A percentile compares a stretch with the other conserved stretches of the same genome.
Evolutionary conservation across 2,888 invertebrate species (phyloP).

Genomic region (Rhyacophila evoluta): DNA sequence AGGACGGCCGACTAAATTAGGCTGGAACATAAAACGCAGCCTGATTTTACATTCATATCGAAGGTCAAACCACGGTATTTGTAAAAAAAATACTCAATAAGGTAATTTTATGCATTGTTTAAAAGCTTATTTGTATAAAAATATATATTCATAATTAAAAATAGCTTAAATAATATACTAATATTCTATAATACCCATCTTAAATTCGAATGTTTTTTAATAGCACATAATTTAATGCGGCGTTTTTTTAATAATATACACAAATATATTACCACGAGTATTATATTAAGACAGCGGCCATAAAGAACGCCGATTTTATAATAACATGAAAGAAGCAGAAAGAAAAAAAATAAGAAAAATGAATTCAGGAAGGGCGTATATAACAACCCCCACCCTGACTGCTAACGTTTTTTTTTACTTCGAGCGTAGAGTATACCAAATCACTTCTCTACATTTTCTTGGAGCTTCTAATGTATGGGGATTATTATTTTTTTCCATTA

Average conservation of each 20-base stretch:
- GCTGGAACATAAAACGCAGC: too few species aligned
- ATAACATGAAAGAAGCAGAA: conserved; percentile 15
- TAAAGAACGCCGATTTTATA: conserved; percentile 22
- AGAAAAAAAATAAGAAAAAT: conserved; percentile 9
- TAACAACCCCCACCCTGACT: background rate
- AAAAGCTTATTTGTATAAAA: too few species aligned
- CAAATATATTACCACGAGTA: conserved; percentile 11
- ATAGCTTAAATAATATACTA: too few species aligned
- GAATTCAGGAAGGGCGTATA: conserved; percentile 14
- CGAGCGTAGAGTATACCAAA: background rate
- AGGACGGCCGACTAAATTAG: too few species aligned
- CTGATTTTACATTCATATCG: too few species aligned
- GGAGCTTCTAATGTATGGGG: conserved; percentile 21
- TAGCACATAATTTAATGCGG: background rate
- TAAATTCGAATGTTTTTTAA: background rate
- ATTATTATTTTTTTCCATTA: conserved; percentile 24
- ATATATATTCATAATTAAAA: too few species aligned
- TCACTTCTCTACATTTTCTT: conserved; percentile 18
- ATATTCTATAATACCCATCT: background rate
- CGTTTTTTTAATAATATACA: background rate
- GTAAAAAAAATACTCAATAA: too few species aligned
- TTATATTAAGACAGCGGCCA: conserved; percentile 4
- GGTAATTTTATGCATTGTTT: too few species aligned
- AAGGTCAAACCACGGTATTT: too few species aligned
- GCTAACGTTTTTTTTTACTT: conserved; percentile 8